phyloP scores from a whole-genome alignment of 2,113 vertebrate genomes.

The Nematolebias whitei region DNA sequence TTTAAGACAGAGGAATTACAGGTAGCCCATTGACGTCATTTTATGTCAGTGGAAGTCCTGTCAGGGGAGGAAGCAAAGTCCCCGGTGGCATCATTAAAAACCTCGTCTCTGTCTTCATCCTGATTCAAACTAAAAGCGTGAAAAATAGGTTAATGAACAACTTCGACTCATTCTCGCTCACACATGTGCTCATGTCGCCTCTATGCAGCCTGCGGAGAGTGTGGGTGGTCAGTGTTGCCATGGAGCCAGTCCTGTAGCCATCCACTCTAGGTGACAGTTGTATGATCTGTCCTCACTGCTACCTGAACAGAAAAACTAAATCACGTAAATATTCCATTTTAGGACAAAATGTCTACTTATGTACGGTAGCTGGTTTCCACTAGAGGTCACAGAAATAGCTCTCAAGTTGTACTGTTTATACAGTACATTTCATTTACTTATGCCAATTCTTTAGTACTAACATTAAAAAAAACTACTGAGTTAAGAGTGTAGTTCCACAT shows the following conservation, averaged over 20 bases:
- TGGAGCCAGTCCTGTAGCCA: slow-evolving; percentile 70
- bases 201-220: slow-evolving; percentile 73
- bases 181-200: slow-evolving; percentile 8
- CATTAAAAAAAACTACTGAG: not conserved
- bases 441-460: too few species aligned
- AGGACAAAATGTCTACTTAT: not conserved
- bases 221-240: slow-evolving; percentile 77
- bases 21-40: slow-evolving; percentile 40
- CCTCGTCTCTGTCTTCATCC: slow-evolving; percentile 36
- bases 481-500: not conserved
- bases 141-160: slow-evolving; percentile 70
- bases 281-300: slow-evolving; percentile 47
- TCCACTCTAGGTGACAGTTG: slow-evolving; percentile 54
- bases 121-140: slow-evolving; percentile 48
- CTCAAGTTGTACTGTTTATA: not conserved
- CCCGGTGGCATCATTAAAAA: slow-evolving; percentile 68
- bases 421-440: too few species aligned
- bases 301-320: slow-evolving; percentile 58
- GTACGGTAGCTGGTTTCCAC: not conserved
- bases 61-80: slow-evolving; percentile 38
- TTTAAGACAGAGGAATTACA: slow-evolving; percentile 22
- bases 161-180: slow-evolving; percentile 32
- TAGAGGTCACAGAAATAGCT: slow-evolving; percentile 8
- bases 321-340: slow-evolving; percentile 19
- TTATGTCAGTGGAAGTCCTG: slow-evolving; percentile 38